phyloP scores from a whole-genome alignment of 2,888 invertebrate species.

The Lasioglossum villosulum region DNA sequence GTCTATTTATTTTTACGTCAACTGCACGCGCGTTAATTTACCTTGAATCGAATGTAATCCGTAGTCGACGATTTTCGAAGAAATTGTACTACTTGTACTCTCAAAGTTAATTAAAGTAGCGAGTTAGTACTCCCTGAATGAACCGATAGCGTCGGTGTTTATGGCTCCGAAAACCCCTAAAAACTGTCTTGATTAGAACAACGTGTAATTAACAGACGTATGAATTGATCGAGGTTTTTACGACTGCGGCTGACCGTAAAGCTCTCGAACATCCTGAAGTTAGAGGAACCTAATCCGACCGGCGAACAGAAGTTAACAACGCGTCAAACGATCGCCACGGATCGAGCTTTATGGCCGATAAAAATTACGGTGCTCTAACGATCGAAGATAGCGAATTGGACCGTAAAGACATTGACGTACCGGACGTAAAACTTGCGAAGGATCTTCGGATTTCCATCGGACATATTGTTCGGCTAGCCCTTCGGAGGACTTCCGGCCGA shows the following conservation, averaged over 20 bases:
- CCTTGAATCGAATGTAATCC: too few species aligned
- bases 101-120: too few species aligned
- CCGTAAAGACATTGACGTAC: slow-evolving; percentile 15
- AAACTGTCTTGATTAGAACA: too few species aligned
- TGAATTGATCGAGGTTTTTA: background rate
- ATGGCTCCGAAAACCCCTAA: too few species aligned
- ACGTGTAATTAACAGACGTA: too few species aligned
- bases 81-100: too few species aligned
- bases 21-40: too few species aligned
- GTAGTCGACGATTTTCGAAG: too few species aligned
- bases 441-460: slow-evolving; percentile 20
- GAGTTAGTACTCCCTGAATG: too few species aligned
- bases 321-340: background rate
- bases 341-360: background rate
- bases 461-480: background rate
- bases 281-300: background rate
- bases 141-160: too few species aligned
- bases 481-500: background rate
- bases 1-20: background rate
- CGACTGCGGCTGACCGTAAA: background rate
- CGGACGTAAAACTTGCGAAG: slow-evolving; percentile 9
- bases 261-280: background rate
- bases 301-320: background rate
- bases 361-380: background rate
- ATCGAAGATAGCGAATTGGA: slow-evolving; percentile 7